These are phyloP conservation scores for Montipora sp. DNA, from an alignment of 64 coral and sea anemone genomes.

Conservation along the genomic window DNA sequence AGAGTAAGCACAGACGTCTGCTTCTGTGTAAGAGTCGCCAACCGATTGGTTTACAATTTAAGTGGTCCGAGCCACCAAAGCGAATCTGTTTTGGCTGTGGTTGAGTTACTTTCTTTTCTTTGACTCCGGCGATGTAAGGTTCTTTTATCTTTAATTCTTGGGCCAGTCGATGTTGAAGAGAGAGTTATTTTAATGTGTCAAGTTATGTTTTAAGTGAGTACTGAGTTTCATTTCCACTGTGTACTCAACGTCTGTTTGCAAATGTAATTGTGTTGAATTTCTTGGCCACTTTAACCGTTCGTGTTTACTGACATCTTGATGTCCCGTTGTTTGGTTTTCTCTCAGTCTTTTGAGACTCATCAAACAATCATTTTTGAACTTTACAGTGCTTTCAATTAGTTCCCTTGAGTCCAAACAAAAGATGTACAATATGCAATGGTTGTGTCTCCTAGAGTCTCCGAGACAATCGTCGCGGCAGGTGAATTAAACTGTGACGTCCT, in stretches of 20 bases:
- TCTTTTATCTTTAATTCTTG: not conserved
- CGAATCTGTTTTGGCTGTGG: not conserved
- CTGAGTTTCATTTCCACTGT: not conserved
- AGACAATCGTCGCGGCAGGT: not conserved
- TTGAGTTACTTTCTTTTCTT: not conserved
- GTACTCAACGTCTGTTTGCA: not conserved
- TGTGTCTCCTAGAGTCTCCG: not conserved
- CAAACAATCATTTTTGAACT: not conserved
- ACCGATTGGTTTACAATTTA: not conserved
- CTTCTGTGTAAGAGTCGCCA: not conserved
- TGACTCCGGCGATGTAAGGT: not conserved
- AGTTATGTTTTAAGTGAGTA: not conserved
- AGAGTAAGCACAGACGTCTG: not conserved
- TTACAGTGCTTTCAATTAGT: not conserved
- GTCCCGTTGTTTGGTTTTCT: not conserved
- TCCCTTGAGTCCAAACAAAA: constrained; percentile 19
- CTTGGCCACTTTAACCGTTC: not conserved
- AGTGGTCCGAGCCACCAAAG: not conserved
- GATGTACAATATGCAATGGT: not conserved
- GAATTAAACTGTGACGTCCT: not conserved
- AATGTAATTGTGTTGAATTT: not conserved
- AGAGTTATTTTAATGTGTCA: not conserved
- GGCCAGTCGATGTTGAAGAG: not conserved
- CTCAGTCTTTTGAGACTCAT: not conserved
- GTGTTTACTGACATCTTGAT: not conserved